These are phyloP conservation scores for Leptosomus discolor DNA, from an alignment of 2,113 vertebrate genomes.

Conservation along the genomic window DNA sequence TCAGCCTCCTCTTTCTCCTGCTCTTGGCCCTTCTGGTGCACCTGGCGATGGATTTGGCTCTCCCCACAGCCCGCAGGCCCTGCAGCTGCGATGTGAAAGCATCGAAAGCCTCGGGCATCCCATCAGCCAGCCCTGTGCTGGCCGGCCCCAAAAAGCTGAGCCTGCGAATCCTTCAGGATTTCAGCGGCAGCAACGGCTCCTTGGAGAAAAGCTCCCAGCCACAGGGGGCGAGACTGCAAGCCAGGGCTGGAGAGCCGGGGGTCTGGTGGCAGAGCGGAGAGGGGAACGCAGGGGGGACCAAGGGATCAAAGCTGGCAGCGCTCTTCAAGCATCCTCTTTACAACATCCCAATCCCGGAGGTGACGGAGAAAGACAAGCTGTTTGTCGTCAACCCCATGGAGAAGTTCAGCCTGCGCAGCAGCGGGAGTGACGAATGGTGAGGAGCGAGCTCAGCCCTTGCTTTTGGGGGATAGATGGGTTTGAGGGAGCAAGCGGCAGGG, in stretches of 20 bases:
- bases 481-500: neutral
- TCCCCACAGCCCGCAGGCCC: neutral
- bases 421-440: constrained; percentile 74
- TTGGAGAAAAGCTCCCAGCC: constrained; percentile 8
- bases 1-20: constrained; percentile 70
- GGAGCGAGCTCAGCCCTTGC: neutral
- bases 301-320: constrained; percentile 67
- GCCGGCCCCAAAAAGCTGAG: neutral
- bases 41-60: constrained; percentile 67
- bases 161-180: constrained; percentile 53
- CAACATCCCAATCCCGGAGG: constrained; percentile 46
- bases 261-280: neutral
- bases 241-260: neutral
- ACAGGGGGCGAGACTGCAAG: rapidly evolving
- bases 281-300: rapidly evolving
- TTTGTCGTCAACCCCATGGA: constrained; percentile 71
- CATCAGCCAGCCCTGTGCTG: rapidly evolving
- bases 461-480: neutral
- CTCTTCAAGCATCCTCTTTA: constrained; percentile 82
- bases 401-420: constrained; percentile 65
- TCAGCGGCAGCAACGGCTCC: constrained; percentile 50
- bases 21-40: constrained; percentile 71
- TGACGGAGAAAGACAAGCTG: constrained; percentile 77
- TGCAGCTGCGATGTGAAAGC: neutral
- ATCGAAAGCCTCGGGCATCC: neutral